Evolutionary conservation across 1,140 invertebrate species (phyloP), one percentile per base, ranked within the genome.

Genomic region (Drosophila fuyamai): DNA sequence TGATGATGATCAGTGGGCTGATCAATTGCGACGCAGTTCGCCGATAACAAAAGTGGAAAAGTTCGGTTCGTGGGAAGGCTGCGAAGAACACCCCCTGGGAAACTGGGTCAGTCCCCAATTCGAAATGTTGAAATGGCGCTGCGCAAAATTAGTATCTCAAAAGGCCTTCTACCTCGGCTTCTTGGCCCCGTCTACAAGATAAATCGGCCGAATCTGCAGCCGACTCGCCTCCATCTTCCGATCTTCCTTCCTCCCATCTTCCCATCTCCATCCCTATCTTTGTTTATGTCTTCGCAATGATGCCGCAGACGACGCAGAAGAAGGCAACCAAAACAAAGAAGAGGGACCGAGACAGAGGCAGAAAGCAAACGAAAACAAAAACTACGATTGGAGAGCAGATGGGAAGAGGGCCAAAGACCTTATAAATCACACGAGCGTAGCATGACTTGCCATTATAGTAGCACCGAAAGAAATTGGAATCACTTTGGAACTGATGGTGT

Each of bases 341-440:
- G n/a, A 63, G 59, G 59, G 65, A 48, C 59, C 55, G 46, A 75
- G 41, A 32, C 6, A 32, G 29, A 59, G 46, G 29, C 47, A 12
- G 43, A 48, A 62, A 70, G 46, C 58, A 54, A 74, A 54, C 46
- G 14, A 48, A 81, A 81, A 50, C 36, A 53, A 60, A 56, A 73
- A 56, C 36, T 48, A 50, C 44, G 65, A 83, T 57, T 63, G 68
- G 43, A 50, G 58, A 63, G 62, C 18, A 60, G 55, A 62, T 46
- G 50, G 47, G 36, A 61, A 54, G 58, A 68, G 82, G 73, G 84
- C 77, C 79, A 89, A 89, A 89, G 84, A 89, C 84, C 84, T 89
- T 89, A 89, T 81, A 89, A 89, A 89, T 89, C 84, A 89, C 84
- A 88, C 84, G 84, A 83, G 84, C 79, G 84, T 83, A 68, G 84